Evolutionary conservation across 2,797 vertebrate species (phyloP).

Genomic region (Trachurus trachurus): DNA sequence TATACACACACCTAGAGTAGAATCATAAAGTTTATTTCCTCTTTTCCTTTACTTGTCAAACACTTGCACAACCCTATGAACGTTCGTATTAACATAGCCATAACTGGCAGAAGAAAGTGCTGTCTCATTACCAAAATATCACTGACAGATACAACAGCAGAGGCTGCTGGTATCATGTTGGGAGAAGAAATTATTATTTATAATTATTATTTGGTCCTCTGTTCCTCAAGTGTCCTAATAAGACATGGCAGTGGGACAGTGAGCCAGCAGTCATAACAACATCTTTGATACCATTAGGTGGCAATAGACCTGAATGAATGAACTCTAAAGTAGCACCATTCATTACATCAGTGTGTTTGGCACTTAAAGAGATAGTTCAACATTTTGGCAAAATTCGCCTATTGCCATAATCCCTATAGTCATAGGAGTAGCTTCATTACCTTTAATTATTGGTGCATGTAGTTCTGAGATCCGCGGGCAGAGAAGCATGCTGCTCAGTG

Average conservation of each 20-base stretch:
- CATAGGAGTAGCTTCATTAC: too few species aligned
- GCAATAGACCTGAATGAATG: neutral
- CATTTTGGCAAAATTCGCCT: too few species aligned
- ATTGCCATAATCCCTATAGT: too few species aligned
- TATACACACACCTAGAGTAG: neutral
- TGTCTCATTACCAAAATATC: neutral
- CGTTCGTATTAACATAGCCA: neutral
- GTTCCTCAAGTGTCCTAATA: neutral
- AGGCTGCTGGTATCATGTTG: neutral
- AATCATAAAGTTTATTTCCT: neutral
- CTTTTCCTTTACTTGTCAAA: neutral
- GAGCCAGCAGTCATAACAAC: neutral
- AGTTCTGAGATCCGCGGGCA: too few species aligned
- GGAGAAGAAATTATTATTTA: neutral
- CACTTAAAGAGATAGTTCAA: too few species aligned
- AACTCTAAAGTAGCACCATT: neutral
- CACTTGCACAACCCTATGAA: neutral
- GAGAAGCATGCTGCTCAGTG: too few species aligned
- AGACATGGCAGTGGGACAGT: neutral
- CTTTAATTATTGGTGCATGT: too few species aligned
- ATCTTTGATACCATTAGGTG: constrained; percentile 12
- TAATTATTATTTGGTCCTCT: too few species aligned
- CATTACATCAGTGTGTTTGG: neutral
- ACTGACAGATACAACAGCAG: neutral
- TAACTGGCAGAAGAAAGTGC: neutral